phyloP scores from a whole-genome alignment of 2,888 invertebrate genomes.

The Tholera decimalis region DNA sequence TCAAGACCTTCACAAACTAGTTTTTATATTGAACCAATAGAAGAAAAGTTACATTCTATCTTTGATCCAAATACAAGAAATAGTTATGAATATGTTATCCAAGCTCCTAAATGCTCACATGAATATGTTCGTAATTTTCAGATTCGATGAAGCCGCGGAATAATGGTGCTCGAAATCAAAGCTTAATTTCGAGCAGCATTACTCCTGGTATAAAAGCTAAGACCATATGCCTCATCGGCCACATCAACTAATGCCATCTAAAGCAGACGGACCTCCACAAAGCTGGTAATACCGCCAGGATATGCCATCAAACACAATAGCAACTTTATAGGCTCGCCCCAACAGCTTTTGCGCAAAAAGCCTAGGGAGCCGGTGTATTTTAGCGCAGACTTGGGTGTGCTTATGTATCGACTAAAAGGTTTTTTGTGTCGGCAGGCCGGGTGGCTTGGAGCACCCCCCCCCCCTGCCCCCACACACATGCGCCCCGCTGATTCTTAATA shows the following conservation, averaged over 20 bases:
- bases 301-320: slow-evolving; percentile 47
- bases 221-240: slow-evolving; percentile 13
- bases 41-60: not conserved
- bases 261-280: slow-evolving; percentile 34
- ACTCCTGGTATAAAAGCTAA: not conserved
- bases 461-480: not conserved
- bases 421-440: slow-evolving; percentile 60
- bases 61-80: not conserved
- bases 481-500: slow-evolving; percentile 30
- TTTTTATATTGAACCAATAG: not conserved
- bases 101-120: not conserved
- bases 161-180: no score
- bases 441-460: not conserved
- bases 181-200: slow-evolving; percentile 1
- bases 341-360: slow-evolving; percentile 54
- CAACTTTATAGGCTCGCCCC: slow-evolving; percentile 38
- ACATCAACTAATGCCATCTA: slow-evolving; percentile 33
- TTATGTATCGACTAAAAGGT: slow-evolving; percentile 64
- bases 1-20: not conserved
- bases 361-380: slow-evolving; percentile 54
- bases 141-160: not conserved
- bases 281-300: slow-evolving; percentile 41
- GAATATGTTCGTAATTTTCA: not conserved
- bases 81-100: not conserved
- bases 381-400: slow-evolving; percentile 55